Base-by-base conservation (phyloP, 2,797 vertebrate genomes). In the Mionectes olivaceus region DNA sequence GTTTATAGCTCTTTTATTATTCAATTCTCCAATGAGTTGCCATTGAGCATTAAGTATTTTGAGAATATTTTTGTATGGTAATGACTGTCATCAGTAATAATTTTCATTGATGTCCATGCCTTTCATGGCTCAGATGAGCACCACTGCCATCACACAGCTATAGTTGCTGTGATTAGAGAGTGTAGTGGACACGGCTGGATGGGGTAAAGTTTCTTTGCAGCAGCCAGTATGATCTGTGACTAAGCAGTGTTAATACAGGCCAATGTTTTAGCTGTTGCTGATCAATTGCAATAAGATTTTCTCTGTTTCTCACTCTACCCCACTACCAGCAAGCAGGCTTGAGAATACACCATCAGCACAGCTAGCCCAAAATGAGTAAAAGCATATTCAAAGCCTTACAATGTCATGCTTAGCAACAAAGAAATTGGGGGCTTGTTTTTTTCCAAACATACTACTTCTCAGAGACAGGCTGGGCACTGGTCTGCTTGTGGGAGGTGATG, bases 21-120 rank as follows among this genome's bases (percentile, higher is more conserved):
- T 57, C 84, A 83, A 1, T 50, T 91, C 57, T 73, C 30, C 55
- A 25, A 87, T 77, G 82, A 79, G 41, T 22, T 93, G 35, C 35
- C 53, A 55, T 79, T 95, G 76, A 90, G 33, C 59, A 46, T 53
- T 80, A 95, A 90, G 60, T 5, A 73, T 76, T 87, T 97, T 14
- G 8, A 50, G 74, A 78, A n/a, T 71, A 44, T 44, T 37, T 87
- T 65, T 84, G 41, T 65, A 52, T 82, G 32, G 49, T 64, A 90
- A 61, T 76, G 69, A 30, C 39, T 61, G 35, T 49, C 32, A 76
- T 25, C 19, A 24, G 65, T 90, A 90, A 92, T 89, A 82, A 71
- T 46, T 64, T 69, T 59, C 44, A 33, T 49, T 89, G 43, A 21
- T 85, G 46, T 57, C 47, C 83, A 27, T 46, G 55, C 7, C 17